A percentile compares a stretch with the other conserved stretches of the same genome.
phyloP scores from a whole-genome alignment of 2,113 vertebrate species.

The Microcebus griseorufus region DNA sequence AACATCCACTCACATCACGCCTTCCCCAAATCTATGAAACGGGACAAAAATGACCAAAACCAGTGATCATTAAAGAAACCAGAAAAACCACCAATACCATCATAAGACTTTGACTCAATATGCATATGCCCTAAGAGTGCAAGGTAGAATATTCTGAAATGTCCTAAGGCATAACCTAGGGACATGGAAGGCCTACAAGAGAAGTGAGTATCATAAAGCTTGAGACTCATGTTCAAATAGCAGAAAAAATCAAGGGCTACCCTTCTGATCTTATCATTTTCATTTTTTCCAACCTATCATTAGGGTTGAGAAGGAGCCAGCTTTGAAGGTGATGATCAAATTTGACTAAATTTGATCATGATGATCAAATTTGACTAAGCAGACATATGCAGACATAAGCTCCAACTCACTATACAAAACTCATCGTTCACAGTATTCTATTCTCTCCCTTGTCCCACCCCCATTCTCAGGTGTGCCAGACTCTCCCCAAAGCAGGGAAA shows the following conservation, averaged over 20 bases:
- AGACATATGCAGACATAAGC: background rate
- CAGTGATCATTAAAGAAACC: background rate
- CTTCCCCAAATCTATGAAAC: background rate
- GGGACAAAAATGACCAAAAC: background rate
- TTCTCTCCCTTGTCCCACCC: background rate
- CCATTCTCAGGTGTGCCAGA: background rate
- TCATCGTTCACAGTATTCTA: background rate
- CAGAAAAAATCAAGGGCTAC: conserved; percentile 20
- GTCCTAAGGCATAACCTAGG: background rate
- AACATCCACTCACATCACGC: background rate
- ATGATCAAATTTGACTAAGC: conserved; percentile 36
- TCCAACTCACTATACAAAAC: conserved; percentile 23
- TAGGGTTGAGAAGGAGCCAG: conserved; percentile 4
- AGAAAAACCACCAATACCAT: conserved; percentile 12
- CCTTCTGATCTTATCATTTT: conserved; percentile 5
- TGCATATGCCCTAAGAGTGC: background rate
- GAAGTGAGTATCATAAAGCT: background rate
- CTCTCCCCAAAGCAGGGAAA: background rate
- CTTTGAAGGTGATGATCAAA: conserved; percentile 21
- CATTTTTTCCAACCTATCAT: conserved; percentile 18
- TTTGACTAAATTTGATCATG: conserved; percentile 15
- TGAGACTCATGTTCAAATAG: background rate
- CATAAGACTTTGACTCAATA: background rate
- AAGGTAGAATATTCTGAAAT: background rate
- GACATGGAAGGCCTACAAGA: background rate